phyloP scores from a whole-genome alignment of 2,797 vertebrate species.

The Propithecus deckenii region DNA sequence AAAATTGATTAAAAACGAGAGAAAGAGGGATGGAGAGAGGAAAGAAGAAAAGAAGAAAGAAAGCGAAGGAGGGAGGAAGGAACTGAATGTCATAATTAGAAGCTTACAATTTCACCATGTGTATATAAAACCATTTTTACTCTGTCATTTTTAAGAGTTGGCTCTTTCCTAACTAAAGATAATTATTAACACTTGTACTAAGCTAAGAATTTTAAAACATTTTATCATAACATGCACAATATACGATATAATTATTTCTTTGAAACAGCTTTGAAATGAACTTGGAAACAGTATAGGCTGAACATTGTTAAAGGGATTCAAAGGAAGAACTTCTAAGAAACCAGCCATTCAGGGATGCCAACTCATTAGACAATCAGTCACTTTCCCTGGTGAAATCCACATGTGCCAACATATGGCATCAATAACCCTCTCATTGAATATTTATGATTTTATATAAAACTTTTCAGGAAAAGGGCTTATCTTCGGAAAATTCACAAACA shows the following conservation, averaged over 20 bases:
- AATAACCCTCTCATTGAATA: background rate
- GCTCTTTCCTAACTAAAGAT: conserved; percentile 10
- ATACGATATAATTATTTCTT: conserved; percentile 50
- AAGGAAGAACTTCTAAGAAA: conserved; percentile 32
- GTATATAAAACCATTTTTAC: background rate
- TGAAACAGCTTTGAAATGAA: conserved; percentile 39
- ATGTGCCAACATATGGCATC: background rate
- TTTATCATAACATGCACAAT: background rate
- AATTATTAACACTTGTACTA: conserved; percentile 27
- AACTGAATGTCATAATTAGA: background rate
- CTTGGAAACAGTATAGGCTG: background rate
- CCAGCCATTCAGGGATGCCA: background rate
- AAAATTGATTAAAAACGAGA: background rate
- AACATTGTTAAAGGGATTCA: background rate
- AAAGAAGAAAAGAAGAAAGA: background rate
- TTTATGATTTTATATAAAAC: conserved; percentile 10
- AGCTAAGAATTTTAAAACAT: conserved; percentile 8
- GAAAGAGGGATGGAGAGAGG: too few species aligned
- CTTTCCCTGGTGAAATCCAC: background rate
- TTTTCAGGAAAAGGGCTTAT: conserved; percentile 15
- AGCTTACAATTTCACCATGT: background rate
- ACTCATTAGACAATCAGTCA: background rate
- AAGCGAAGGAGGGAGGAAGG: too few species aligned
- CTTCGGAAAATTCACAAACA: background rate
- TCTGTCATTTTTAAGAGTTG: conserved; percentile 30